phyloP scores from a whole-genome alignment of 2,888 invertebrate genomes.

The Agrochola lychnidis region DNA sequence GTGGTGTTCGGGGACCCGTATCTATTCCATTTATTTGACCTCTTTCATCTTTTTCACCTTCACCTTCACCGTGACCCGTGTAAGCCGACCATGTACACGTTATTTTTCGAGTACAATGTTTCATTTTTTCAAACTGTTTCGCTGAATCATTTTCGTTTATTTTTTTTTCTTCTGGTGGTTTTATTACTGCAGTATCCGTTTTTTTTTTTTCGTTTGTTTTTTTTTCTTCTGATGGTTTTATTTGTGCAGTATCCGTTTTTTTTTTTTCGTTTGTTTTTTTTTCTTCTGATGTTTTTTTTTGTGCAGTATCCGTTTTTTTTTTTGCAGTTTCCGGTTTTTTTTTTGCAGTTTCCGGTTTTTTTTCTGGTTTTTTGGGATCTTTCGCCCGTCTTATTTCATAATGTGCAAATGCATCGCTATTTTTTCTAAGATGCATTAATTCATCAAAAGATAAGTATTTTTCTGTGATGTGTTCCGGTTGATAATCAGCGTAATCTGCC shows the following conservation, averaged over 20 bases:
- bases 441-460: conserved; percentile 88
- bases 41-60: conserved; percentile 33
- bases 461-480: conserved; percentile 74
- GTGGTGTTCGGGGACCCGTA: conserved; percentile 80
- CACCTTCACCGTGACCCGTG: conserved; percentile 68
- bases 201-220: too few relatives aligned
- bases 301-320: too few relatives aligned
- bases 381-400: conserved; percentile 66
- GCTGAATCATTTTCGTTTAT: too few relatives aligned
- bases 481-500: conserved; percentile 63
- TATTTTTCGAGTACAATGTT: conserved; percentile 83
- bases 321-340: too few relatives aligned
- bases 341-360: too few relatives aligned
- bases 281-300: too few relatives aligned
- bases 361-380: too few relatives aligned
- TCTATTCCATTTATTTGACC: conserved; percentile 58
- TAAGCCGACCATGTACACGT: conserved; percentile 87
- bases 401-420: conserved; percentile 70
- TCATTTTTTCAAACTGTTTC: conserved; percentile 75
- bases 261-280: too few relatives aligned
- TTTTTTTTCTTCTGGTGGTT: too few relatives aligned
- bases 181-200: too few relatives aligned
- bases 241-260: too few relatives aligned
- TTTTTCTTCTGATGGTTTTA: too few relatives aligned
- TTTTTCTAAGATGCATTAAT: conserved; percentile 83